These are phyloP conservation scores for Lamproptera curius DNA, from an alignment of 2,888 invertebrate species.

Conservation along the genomic window DNA sequence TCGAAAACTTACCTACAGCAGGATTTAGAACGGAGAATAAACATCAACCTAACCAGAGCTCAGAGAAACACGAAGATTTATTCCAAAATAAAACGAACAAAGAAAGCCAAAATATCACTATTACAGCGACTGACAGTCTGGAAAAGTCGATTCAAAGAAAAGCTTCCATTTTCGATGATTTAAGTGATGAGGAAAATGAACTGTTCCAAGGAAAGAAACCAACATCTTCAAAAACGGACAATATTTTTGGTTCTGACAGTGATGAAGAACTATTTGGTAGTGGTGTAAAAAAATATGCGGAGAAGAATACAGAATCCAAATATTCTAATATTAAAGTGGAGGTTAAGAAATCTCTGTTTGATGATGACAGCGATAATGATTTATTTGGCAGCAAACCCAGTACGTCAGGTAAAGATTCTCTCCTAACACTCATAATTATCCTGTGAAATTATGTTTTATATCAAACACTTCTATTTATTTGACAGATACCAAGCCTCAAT, in stretches of 20 bases:
- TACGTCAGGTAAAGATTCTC: slow-evolving; percentile 30
- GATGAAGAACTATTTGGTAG: slow-evolving; percentile 54
- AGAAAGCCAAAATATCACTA: slow-evolving; percentile 8
- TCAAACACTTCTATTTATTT: neutral
- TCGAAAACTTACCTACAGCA: neutral
- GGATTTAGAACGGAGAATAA: neutral
- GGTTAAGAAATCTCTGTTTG: slow-evolving; percentile 49
- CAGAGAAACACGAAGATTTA: slow-evolving; percentile 5
- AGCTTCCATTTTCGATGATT: slow-evolving; percentile 47
- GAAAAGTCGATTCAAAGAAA: slow-evolving; percentile 23
- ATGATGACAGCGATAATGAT: slow-evolving; percentile 57
- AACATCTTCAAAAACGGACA: slow-evolving; percentile 25
- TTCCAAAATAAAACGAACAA: slow-evolving; percentile 14
- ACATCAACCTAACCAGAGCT: neutral
- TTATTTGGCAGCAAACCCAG: slow-evolving; percentile 48
- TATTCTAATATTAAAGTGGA: slow-evolving; percentile 23
- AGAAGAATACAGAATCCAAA: slow-evolving; percentile 16
- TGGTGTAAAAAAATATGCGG: slow-evolving; percentile 26
- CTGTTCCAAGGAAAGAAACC: slow-evolving; percentile 44
- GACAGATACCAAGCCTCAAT: slow-evolving; percentile 29
- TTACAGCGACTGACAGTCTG: slow-evolving; percentile 9
- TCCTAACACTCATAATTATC: neutral
- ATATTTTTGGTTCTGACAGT: slow-evolving; percentile 56
- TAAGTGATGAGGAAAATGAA: slow-evolving; percentile 52
- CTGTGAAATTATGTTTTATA: neutral